phyloP scores from a whole-genome alignment of 2,113 vertebrate genomes.

The Alligator mississippiensis region DNA sequence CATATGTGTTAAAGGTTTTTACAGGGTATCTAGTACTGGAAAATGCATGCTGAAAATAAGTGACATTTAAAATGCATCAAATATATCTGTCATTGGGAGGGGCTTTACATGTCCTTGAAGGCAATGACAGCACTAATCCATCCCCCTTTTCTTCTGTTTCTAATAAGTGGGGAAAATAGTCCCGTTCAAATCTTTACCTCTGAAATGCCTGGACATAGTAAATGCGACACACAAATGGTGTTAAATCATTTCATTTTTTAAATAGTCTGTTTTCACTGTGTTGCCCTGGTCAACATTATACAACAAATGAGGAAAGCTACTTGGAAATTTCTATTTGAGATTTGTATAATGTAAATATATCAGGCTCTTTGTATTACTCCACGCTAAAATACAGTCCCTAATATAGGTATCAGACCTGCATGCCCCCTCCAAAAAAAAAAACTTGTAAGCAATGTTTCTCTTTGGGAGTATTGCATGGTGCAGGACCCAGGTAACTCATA shows the following conservation, averaged over 20 bases:
- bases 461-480: background rate
- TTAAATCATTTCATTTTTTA: too few relatives aligned
- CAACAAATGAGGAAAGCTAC: background rate
- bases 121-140: background rate
- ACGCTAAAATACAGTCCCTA: background rate
- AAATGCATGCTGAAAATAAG: background rate
- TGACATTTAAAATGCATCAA: background rate
- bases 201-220: too few relatives aligned
- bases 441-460: background rate
- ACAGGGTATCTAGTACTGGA: background rate
- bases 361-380: background rate
- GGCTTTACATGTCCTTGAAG: background rate
- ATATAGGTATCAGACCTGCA: background rate
- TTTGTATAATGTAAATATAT: background rate
- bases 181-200: background rate
- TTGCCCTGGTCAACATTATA: background rate
- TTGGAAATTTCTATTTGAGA: background rate
- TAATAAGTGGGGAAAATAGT: background rate
- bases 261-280: too few relatives aligned
- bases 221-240: background rate
- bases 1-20: background rate
- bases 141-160: background rate
- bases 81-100: conserved; percentile 3
- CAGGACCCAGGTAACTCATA: background rate
- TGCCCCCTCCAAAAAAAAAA: background rate